Conservation (phyloP, 2,113 vertebrate species). For the Myiozetetes cayanensis region DNA sequence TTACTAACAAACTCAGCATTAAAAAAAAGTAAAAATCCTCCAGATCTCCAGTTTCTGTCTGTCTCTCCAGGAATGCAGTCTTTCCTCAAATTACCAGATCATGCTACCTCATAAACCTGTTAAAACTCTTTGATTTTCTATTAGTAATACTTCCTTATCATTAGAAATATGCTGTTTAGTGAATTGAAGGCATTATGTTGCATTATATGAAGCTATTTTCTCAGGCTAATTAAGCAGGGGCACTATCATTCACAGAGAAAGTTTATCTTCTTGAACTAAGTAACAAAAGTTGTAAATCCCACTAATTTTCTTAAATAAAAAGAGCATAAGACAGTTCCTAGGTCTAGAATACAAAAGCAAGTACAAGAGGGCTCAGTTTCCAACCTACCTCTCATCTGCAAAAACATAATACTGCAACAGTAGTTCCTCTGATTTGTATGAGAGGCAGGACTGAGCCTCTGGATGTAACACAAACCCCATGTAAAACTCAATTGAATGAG, state of each 20-base stretch:
- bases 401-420: not conserved
- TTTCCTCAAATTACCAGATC: not conserved
- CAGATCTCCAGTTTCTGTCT: not conserved
- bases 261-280: not conserved
- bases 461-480: not conserved
- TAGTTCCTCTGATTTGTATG: not conserved
- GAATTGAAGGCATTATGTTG: not conserved
- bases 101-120: not conserved
- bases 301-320: not conserved
- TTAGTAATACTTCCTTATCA: not conserved
- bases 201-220: not conserved
- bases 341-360: not conserved
- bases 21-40: not conserved
- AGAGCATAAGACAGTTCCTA: not conserved
- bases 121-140: not conserved
- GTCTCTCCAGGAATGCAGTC: not conserved
- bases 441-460: not conserved
- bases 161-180: not conserved
- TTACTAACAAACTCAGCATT: not conserved
- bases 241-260: not conserved
- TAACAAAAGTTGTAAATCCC: not conserved
- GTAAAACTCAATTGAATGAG: not conserved
- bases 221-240: not conserved
- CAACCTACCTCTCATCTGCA: not conserved
- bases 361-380: not conserved